Percentiles rank a stretch among this genome's conserved stretches.
Evolutionary conservation across 2,888 invertebrate genomes (phyloP).

Genomic region (Cryptophagus acutangulus): DNA sequence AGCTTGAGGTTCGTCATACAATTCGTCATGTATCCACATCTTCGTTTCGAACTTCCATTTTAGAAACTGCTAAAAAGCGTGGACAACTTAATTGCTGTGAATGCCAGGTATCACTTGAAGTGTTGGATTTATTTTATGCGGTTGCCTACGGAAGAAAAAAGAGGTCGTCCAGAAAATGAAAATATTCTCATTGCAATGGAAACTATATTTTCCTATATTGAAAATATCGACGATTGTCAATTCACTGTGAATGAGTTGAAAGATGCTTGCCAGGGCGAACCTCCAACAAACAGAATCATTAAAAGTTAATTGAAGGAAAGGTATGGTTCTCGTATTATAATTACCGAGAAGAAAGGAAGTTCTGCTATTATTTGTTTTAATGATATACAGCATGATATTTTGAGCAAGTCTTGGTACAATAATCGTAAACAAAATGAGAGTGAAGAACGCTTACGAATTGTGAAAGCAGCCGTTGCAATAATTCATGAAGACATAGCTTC

Average conservation of each 20-base stretch:
- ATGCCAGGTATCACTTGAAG: conserved; percentile 1
- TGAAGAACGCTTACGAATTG: conserved; percentile 36
- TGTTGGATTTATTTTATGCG: conserved; percentile 1
- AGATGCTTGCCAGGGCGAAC: conserved; percentile 11
- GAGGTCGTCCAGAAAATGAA: conserved; percentile 1
- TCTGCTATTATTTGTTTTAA: conserved; percentile 39
- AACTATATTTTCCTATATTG: conserved; percentile 1
- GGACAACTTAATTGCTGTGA: conserved; percentile 2
- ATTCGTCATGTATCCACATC: background rate
- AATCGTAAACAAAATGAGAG: conserved; percentile 7
- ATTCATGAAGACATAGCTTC: conserved; percentile 41
- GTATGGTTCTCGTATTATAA: conserved; percentile 2
- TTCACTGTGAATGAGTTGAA: conserved; percentile 1
- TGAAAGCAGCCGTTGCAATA: conserved; percentile 41
- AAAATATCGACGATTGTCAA: background rate
- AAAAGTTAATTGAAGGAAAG: background rate
- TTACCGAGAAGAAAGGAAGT: conserved; percentile 24
- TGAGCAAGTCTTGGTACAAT: conserved; percentile 22
- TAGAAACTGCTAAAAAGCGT: background rate
- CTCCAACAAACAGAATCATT: conserved; percentile 12
- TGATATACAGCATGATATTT: too few relatives aligned
- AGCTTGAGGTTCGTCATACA: background rate
- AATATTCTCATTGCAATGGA: background rate
- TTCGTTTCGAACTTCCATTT: conserved; percentile 2
- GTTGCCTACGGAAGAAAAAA: background rate